Base-by-base conservation (phyloP, 2,888 invertebrate species). In the Lepidonotus clava region DNA sequence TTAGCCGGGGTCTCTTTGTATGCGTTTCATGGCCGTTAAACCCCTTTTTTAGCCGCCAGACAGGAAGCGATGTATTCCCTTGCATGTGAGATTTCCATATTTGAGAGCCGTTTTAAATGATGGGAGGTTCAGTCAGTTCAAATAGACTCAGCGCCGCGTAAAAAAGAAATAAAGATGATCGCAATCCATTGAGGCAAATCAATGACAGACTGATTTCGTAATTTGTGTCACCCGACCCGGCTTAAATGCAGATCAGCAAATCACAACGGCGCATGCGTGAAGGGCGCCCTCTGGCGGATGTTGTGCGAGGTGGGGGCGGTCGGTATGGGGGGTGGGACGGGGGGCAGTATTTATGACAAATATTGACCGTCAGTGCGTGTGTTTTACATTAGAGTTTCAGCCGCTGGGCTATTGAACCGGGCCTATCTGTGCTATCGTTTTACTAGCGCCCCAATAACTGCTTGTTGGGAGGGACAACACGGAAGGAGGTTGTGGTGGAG, bases 321-420 rank as follows among this genome's bases (percentile, higher is more conserved):
- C n/a, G n/a, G n/a, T n/a, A n/a, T 28, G 61, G 61, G 61, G 53
- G 46, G 46, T 6, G 46, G 46, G 8, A 18, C 8, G 46, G 46
- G 46, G 46, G 61, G 61, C 2, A 28, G 61, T n/a, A 34, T 34
- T 76, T 76, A 76, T 76, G 76, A 76, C 76, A 76, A 76, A 76
- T 76, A 76, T 76, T 76, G 38, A 28, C 18, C 76, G 76, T 14
- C 28, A 1, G 38, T 21, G 36, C n/a, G 76, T 76, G 38, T 76
- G 76, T 76, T 76, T 76, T 76, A 76, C 76, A 76, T 76, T 28
- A 38, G 76, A 76, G 76, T 76, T 76, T 76, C n/a, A 76, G 76
- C 28, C 36, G 36, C 24, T 24, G 21, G 36, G 36, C 76, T 76
- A 76, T 76, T 76, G 76, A 76, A 24, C 76, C 11, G 38, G 24